A percentile compares a stretch with the other conserved stretches of the same genome.
These are phyloP conservation scores for Thamnaconus septentrionalis DNA, from an alignment of 2,113 vertebrate species.

Conservation along the genomic window DNA sequence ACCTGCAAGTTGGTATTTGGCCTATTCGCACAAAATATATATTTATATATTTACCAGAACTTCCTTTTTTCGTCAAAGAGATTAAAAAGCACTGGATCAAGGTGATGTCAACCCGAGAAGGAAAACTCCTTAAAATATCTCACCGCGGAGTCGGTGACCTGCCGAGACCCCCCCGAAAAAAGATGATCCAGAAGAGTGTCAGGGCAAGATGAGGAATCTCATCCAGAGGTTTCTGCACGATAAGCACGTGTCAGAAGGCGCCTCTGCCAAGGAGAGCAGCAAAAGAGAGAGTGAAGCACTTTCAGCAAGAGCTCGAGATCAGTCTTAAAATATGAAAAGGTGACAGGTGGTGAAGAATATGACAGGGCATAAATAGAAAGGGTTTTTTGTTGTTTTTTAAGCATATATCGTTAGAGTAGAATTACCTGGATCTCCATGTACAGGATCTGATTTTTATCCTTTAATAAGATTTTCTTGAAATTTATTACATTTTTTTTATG, in stretches of 20 bases:
- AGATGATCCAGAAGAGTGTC: background rate
- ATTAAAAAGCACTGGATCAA: background rate
- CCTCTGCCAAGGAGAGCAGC: background rate
- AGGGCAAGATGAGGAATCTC: background rate
- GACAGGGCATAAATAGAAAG: background rate
- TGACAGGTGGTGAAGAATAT: background rate
- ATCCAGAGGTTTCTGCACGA: background rate
- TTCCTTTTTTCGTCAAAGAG: no score
- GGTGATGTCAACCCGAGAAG: background rate
- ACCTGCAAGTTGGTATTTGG: no score
- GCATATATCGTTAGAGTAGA: background rate
- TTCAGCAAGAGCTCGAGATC: background rate
- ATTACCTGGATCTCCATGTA: background rate
- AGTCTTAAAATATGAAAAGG: no score
- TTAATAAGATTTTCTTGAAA: slow-evolving; percentile 53
- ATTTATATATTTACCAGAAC: no score
- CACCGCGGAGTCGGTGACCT: background rate
- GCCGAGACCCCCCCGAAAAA: background rate
- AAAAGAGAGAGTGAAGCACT: background rate
- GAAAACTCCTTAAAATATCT: background rate
- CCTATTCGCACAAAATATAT: no score
- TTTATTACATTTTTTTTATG: slow-evolving; percentile 60
- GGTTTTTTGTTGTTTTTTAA: background rate
- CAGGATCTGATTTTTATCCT: slow-evolving; percentile 26
- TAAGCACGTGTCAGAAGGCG: background rate